A percentile compares a stretch with the other conserved stretches of the same genome.
phyloP scores from a whole-genome alignment of 1,140 invertebrate species.

The Microplitis demolitor region DNA sequence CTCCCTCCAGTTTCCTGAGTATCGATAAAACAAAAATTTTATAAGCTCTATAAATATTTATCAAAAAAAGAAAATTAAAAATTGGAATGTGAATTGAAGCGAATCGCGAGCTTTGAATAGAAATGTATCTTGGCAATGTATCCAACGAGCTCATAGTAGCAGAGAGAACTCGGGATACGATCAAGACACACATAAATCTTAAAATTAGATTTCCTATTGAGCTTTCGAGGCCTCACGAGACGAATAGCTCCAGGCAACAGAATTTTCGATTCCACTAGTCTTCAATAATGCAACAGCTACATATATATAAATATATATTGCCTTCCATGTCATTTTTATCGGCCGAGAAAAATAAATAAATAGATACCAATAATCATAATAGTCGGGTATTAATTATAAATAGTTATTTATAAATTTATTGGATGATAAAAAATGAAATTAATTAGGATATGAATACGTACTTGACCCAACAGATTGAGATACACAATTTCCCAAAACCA shows the following conservation, averaged over 20 bases:
- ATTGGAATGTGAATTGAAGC: no score
- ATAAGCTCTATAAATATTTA: background rate
- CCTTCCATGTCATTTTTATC: background rate
- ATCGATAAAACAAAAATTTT: no score
- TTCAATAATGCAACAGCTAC: background rate
- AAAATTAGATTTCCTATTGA: conserved; percentile 12
- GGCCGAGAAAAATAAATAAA: no score
- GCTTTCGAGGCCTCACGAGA: background rate
- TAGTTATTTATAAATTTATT: background rate
- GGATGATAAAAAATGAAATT: background rate
- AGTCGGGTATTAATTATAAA: background rate
- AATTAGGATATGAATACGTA: background rate
- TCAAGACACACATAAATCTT: conserved; percentile 7
- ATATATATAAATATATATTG: background rate
- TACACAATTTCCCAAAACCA: background rate
- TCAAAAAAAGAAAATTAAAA: background rate
- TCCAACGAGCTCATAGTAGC: background rate
- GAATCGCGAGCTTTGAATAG: no score
- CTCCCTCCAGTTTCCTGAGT: no score
- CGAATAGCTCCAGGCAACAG: background rate
- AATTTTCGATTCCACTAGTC: background rate
- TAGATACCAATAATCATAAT: background rate
- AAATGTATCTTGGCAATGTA: background rate
- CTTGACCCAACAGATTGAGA: background rate
- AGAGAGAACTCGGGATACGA: background rate